Conservation (phyloP, 2,888 invertebrate genomes). For the Trichogramma evanescens region DNA sequence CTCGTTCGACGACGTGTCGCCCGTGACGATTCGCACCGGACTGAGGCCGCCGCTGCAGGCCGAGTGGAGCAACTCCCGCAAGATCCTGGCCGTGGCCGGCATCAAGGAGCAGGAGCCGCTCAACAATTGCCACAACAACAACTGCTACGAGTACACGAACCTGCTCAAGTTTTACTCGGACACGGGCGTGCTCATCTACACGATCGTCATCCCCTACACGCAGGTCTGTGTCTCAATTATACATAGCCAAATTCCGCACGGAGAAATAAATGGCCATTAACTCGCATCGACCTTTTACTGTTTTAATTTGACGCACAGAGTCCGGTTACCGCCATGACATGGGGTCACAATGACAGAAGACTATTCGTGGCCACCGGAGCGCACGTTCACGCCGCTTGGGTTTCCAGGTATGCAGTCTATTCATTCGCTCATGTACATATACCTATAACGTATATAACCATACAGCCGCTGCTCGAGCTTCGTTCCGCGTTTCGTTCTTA, state of each 20-base stretch:
- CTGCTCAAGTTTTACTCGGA: constrained; percentile 88
- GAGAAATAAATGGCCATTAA: background rate
- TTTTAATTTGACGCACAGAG: constrained; percentile 51
- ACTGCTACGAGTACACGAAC: constrained; percentile 63
- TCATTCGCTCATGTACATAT: background rate
- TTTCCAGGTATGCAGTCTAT: constrained; percentile 55
- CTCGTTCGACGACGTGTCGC: constrained; percentile 90
- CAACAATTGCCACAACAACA: constrained; percentile 28
- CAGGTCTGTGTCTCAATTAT: constrained; percentile 51
- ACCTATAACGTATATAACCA: background rate
- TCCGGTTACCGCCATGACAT: constrained; percentile 87
- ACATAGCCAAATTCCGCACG: no score
- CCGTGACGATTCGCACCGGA: constrained; percentile 77
- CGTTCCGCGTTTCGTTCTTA: background rate
- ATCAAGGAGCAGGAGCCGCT: constrained; percentile 48
- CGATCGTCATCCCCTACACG: constrained; percentile 69
- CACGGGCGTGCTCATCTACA: constrained; percentile 73
- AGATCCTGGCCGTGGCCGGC: constrained; percentile 86
- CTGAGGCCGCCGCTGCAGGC: constrained; percentile 75
- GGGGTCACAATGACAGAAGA: constrained; percentile 96
- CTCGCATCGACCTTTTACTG: background rate
- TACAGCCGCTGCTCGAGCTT: background rate
- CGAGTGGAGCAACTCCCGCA: constrained; percentile 95
- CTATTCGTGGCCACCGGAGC: constrained; percentile 90
- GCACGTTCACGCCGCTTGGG: constrained; percentile 87